Evolutionary conservation across 1,140 invertebrate species (phyloP).

Genomic region (Pristionchus pacificus): DNA sequence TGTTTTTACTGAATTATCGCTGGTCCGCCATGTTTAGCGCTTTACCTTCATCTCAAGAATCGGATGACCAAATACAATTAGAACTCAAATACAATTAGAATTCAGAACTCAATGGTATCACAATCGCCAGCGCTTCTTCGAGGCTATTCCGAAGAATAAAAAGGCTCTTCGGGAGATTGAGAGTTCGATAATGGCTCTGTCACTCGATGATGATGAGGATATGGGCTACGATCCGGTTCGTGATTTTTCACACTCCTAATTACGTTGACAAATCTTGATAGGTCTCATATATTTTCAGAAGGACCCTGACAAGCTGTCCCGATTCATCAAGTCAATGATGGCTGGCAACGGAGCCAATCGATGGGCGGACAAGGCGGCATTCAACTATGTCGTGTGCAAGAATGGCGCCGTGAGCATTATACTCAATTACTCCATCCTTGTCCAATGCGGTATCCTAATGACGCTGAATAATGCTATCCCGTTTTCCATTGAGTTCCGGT

Average conservation of each 20-base stretch:
- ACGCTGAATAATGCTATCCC: no score
- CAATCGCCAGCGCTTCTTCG: constrained; percentile 44
- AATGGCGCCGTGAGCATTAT: constrained; percentile 96
- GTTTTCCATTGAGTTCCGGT: no score
- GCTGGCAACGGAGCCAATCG: constrained; percentile 92
- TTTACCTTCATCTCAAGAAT: no score
- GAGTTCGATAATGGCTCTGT: constrained; percentile 31
- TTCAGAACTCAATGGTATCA: constrained; percentile 32
- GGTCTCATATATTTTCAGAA: not conserved
- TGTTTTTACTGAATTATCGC: no score
- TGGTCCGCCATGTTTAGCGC: no score
- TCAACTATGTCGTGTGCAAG: constrained; percentile 91
- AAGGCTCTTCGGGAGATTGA: constrained; percentile 38
- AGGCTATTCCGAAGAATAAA: constrained; percentile 32
- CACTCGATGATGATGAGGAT: constrained; percentile 23
- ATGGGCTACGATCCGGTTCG: constrained; percentile 18
- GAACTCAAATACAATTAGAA: not conserved
- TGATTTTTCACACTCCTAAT: constrained; percentile 15
- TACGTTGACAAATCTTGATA: not conserved
- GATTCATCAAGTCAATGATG: constrained; percentile 63
- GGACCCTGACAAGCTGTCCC: no score
- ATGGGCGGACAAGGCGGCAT: constrained; percentile 89
- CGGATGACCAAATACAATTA: not conserved
- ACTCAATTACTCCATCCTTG: no score
- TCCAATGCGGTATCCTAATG: no score